Percentiles rank a stretch among this genome's conserved stretches.
These are phyloP conservation scores for Leptinotarsa juncta DNA, from an alignment of 2,888 invertebrate genomes.

Conservation along the genomic window DNA sequence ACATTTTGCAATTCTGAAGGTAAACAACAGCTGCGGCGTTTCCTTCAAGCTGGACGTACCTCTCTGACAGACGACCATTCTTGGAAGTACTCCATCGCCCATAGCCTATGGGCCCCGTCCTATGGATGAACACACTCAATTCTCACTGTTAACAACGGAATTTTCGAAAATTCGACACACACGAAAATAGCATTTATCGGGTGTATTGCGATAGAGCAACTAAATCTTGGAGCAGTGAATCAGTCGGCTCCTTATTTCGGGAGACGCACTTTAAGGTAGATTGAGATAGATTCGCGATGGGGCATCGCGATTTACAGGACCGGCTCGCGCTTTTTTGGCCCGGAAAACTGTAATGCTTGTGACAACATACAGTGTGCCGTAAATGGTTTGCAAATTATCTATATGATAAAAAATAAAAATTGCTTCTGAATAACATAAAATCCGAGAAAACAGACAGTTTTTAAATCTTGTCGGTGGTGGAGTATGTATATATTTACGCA, in stretches of 20 bases:
- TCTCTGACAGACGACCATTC: conserved; percentile 59
- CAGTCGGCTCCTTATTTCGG: conserved; percentile 58
- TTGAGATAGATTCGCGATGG: conserved; percentile 38
- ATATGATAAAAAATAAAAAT: too few species aligned
- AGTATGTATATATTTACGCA: too few species aligned
- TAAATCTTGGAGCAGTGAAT: conserved; percentile 31
- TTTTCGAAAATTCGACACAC: conserved; percentile 14
- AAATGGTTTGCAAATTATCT: too few species aligned
- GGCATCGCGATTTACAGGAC: conserved; percentile 10
- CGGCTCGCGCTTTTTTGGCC: conserved; percentile 4
- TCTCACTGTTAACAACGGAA: conserved; percentile 15
- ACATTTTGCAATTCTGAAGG: conserved; percentile 26
- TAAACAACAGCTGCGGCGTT: conserved; percentile 31
- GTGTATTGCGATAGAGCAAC: conserved; percentile 21
- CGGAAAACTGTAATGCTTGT: background rate
- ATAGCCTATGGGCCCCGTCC: conserved; percentile 49
- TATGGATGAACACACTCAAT: conserved; percentile 26
- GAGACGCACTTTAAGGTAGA: conserved; percentile 58
- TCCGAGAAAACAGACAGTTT: too few species aligned
- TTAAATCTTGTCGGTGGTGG: too few species aligned
- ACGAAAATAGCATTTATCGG: conserved; percentile 16
- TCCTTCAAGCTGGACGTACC: conserved; percentile 24
- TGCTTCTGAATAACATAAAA: too few species aligned
- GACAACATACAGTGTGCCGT: too few species aligned
- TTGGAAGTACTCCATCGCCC: conserved; percentile 66